These are phyloP conservation scores for Harpagoxenus sublaevis DNA, from an alignment of 2,888 invertebrate genomes.

Conservation along the genomic window DNA sequence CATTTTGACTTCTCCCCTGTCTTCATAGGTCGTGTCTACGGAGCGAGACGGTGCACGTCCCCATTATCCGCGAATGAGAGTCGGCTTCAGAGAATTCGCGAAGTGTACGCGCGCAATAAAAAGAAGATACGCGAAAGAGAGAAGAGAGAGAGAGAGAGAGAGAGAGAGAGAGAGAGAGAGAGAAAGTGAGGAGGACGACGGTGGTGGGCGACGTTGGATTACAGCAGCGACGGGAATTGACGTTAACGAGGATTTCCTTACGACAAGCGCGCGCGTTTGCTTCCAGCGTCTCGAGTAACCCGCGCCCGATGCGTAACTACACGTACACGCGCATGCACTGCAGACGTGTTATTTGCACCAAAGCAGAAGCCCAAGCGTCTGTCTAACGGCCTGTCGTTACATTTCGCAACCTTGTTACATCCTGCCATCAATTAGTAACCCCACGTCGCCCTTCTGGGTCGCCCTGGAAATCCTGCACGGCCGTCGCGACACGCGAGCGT, in stretches of 20 bases:
- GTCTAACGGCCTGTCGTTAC: conserved; percentile 53
- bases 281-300: conserved; percentile 46
- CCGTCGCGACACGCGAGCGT: conserved; percentile 12
- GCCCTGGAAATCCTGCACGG: conserved; percentile 34
- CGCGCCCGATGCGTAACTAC: conserved; percentile 27
- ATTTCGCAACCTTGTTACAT: conserved; percentile 53
- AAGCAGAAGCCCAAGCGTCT: conserved; percentile 27
- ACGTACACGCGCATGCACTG: background rate
- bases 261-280: conserved; percentile 66
- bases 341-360: conserved; percentile 53
- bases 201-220: conserved; percentile 63
- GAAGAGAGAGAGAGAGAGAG: no score
- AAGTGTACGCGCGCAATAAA: conserved; percentile 55
- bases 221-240: conserved; percentile 74
- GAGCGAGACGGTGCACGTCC: conserved; percentile 51
- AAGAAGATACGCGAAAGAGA: conserved; percentile 48
- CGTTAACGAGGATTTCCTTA: conserved; percentile 76
- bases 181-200: conserved; percentile 40
- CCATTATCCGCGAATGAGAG: conserved; percentile 69
- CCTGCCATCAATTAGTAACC: conserved; percentile 44
- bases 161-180: background rate
- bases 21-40: conserved; percentile 19
- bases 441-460: conserved; percentile 16
- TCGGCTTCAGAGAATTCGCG: conserved; percentile 66
- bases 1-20: conserved; percentile 1